A percentile compares a stretch with the other conserved stretches of the same genome.
Conservation (phyloP, 2,113 vertebrate genomes). For the Anthoscopus minutus region DNA sequence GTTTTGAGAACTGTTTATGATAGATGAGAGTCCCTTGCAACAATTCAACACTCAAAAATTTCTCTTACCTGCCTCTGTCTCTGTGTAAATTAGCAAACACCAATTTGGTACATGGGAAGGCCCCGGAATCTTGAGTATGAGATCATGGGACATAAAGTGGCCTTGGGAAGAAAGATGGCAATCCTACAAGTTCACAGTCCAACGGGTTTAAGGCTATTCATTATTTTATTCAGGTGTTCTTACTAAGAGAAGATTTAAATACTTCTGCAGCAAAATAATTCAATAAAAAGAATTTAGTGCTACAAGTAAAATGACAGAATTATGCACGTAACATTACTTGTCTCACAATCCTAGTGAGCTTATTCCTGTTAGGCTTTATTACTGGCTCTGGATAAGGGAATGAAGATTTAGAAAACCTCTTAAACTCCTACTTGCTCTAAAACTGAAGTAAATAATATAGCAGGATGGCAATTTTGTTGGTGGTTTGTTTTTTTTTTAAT, state of each 20-base stretch:
- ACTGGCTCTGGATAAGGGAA: neutral
- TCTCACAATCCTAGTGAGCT: neutral
- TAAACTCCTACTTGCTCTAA: neutral
- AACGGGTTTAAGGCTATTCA: neutral
- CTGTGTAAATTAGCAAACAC: neutral
- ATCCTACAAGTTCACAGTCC: neutral
- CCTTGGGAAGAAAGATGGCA: neutral
- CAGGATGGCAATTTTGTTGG: neutral
- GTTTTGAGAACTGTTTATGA: neutral
- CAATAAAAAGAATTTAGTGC: neutral
- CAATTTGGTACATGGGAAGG: neutral
- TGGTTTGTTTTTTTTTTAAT: neutral
- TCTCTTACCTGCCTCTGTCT: neutral
- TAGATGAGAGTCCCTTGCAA: neutral
- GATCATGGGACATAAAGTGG: neutral
- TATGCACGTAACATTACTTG: fast-evolving
- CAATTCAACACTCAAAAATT: neutral
- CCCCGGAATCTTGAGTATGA: neutral
- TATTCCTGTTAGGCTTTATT: neutral
- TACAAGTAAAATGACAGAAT: neutral
- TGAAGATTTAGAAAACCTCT: neutral
- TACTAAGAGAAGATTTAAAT: neutral
- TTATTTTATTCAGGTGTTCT: neutral
- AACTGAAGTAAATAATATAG: neutral
- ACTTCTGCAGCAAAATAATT: neutral